Conservation (phyloP, 1,140 invertebrate species). For the Micrasema minimum region DNA sequence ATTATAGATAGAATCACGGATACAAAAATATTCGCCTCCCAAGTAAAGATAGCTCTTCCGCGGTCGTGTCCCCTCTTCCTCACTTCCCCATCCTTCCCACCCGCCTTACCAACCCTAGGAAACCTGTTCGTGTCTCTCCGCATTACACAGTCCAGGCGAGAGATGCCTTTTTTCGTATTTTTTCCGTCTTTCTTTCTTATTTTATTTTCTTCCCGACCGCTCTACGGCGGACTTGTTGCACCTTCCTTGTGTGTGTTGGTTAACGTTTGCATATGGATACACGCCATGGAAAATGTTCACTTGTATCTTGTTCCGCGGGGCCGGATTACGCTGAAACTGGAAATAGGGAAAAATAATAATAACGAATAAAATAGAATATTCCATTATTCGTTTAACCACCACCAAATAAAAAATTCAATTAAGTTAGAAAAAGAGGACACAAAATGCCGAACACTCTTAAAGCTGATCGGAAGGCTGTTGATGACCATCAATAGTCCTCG, state of each 20-base stretch:
- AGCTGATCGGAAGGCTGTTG: too few species aligned
- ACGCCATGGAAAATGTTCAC: conserved; percentile 15
- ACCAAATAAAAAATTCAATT: too few species aligned
- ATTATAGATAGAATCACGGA: too few species aligned
- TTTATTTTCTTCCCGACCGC: conserved; percentile 1
- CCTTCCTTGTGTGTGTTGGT: conserved; percentile 7
- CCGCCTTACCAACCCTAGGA: not conserved
- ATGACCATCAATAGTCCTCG: too few species aligned
- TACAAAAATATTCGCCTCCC: too few species aligned
- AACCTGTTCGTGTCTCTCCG: conserved; percentile 21
- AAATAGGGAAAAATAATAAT: too few species aligned
- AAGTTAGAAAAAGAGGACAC: too few species aligned
- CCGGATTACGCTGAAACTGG: not conserved
- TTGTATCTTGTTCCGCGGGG: conserved; percentile 4
- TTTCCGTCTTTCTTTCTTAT: conserved; percentile 8
- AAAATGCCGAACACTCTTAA: too few species aligned
- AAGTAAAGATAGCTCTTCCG: not conserved
- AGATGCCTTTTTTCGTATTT: conserved; percentile 22
- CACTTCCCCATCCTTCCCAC: not conserved
- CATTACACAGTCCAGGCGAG: conserved; percentile 29
- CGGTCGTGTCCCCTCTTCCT: not conserved
- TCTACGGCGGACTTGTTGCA: conserved; percentile 30
- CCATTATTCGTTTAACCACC: too few species aligned
- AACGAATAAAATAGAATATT: too few species aligned
- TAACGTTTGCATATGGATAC: conserved; percentile 25